Evolutionary conservation across 2,797 vertebrate genomes (phyloP), one percentile per base, ranked within the genome.

Genomic region (Enoplosus armatus): DNA sequence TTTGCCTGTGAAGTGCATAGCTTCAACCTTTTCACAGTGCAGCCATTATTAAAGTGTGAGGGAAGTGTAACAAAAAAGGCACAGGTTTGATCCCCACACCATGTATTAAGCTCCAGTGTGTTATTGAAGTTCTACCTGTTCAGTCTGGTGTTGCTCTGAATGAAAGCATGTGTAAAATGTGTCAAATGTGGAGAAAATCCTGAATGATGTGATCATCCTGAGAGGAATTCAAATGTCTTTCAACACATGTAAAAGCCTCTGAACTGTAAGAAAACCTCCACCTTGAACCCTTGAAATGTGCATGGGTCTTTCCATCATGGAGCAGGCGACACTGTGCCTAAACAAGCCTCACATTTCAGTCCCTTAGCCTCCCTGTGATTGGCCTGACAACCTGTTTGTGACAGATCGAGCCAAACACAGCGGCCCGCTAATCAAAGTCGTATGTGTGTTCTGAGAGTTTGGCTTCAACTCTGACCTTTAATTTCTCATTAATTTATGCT

Each of bases 401-500:
- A 83, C 79, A 87, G 47, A 67, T 74, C 41, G 48, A 71, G 75
- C 67, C 67, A 83, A 87, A 85, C 77, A 85, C 72, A 75, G 43
- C 18, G 0, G 51, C 14, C 35, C 27, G 69, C 56, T 85, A 88
- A 88, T 87, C 82, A 80, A 82, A 84, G 66, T 83, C 76, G 24
- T 33, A 53, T 84, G 84, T 75, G 79, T 45, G 27, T 53, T 75
- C 54, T 76, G 31, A 80, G 60, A 56, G 26, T 78, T 72, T 70
- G 54, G 29, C 48, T 85, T 85, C 63, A 50, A 78, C 77, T 77
- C 79, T 79, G 82, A 90, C 89, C 79, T 79, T 85, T 83, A 61
- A 82, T 90, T 87, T 83, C 60, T 90, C 80, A 84, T 85, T 84
- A 67, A 71, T 81, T 88, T 76, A 65, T 63, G 67, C 60, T 75